phyloP scores from a whole-genome alignment of 2,888 invertebrate genomes.

The Aphodius granarius region DNA sequence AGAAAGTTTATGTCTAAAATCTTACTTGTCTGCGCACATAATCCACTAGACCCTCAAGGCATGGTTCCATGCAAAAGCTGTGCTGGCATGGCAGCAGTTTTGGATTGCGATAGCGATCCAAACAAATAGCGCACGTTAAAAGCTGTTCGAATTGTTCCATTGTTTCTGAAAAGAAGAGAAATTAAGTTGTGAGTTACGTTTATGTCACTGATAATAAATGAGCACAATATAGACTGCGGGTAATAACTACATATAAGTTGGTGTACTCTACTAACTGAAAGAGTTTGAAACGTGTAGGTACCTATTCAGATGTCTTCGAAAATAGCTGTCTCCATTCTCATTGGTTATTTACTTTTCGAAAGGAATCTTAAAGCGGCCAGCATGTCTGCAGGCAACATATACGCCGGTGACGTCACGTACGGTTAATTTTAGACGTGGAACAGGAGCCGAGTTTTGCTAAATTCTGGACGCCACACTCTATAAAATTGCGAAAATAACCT shows the following conservation, averaged over 20 bases:
- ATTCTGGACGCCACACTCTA: neutral
- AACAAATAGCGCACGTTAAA: constrained; percentile 96
- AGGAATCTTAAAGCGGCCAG: neutral
- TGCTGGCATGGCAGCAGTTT: constrained; percentile 99
- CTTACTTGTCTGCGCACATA: constrained; percentile 87
- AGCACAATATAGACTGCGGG: neutral
- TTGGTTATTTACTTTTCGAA: neutral
- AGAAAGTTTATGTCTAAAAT: neutral
- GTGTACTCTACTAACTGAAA: neutral
- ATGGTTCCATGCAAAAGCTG: constrained; percentile 98
- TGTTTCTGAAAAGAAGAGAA: constrained; percentile 21
- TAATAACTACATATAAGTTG: no score
- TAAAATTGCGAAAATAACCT: neutral
- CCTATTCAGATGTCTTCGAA: neutral
- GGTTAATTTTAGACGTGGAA: neutral
- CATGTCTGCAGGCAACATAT: neutral
- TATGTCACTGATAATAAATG: no score
- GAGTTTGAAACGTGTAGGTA: no score
- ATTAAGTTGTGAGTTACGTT: neutral
- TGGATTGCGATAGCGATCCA: constrained; percentile 97
- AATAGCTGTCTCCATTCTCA: neutral
- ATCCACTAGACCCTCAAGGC: constrained; percentile 96
- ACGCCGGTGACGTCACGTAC: neutral
- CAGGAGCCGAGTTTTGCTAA: neutral
- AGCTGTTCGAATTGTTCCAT: constrained; percentile 98